Percentiles rank a stretch among this genome's conserved stretches.
phyloP scores from a whole-genome alignment of 1,140 invertebrate species.

The Atopsyche davidsoni region DNA sequence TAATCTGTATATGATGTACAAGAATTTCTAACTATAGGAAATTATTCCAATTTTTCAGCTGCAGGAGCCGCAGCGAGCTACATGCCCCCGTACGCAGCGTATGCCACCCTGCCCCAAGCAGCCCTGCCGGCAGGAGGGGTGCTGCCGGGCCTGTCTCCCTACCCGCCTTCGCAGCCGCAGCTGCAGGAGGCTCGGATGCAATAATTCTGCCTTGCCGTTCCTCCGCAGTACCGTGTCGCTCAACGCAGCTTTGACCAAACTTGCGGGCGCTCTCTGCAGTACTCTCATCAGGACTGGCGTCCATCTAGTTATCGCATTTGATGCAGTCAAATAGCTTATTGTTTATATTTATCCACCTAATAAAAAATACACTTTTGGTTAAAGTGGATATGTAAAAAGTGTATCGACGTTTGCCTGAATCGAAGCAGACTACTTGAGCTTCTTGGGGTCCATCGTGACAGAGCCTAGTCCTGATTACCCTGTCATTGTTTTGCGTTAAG shows the following conservation, averaged over 20 bases:
- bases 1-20: not conserved
- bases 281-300: not conserved
- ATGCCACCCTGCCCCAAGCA: conserved; percentile 56
- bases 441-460: too few species aligned
- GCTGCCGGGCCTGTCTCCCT: conserved; percentile 57
- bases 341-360: too few species aligned
- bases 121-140: conserved; percentile 44
- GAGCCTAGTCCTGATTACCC: too few species aligned
- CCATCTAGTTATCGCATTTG: not conserved
- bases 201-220: conserved; percentile 29
- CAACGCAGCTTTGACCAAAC: too few species aligned
- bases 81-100: conserved; percentile 62
- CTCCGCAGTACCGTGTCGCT: not conserved
- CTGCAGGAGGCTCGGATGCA: conserved; percentile 49
- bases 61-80: conserved; percentile 56
- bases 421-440: too few species aligned
- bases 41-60: conserved; percentile 32
- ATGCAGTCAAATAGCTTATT: too few species aligned
- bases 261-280: not conserved
- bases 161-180: conserved; percentile 47
- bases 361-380: too few species aligned
- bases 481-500: too few species aligned
- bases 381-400: too few species aligned
- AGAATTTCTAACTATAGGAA: not conserved
- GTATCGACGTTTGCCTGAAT: too few species aligned